These are phyloP conservation scores for Cinclus cinclus DNA, from an alignment of 2,113 vertebrate genomes.

Conservation along the genomic window DNA sequence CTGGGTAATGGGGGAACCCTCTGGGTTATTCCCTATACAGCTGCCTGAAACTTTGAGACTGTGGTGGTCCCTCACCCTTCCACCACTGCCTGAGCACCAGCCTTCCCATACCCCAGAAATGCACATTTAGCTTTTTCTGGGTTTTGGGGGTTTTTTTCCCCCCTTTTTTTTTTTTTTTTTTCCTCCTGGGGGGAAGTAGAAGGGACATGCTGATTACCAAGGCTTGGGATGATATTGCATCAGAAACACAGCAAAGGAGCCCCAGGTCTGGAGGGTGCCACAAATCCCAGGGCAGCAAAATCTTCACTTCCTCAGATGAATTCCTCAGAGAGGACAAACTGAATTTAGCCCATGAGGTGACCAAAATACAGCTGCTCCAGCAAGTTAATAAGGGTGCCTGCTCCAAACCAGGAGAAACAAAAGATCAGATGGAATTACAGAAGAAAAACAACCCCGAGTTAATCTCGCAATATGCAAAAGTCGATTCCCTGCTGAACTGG, in stretches of 20 bases:
- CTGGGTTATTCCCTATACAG: background rate
- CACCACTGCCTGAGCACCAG: background rate
- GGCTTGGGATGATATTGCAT: background rate
- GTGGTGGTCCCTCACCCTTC: background rate
- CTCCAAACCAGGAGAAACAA: background rate
- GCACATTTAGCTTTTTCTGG: background rate
- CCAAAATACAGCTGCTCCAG: background rate
- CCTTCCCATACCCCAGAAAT: background rate
- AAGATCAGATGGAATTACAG: constrained; percentile 42
- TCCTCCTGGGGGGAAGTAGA: background rate
- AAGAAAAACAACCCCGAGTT: background rate
- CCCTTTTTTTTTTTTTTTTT: no score
- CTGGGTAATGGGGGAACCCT: background rate
- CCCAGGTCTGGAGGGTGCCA: background rate
- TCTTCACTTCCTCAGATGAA: background rate
- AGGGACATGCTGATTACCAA: background rate
- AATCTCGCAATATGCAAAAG: constrained; percentile 60
- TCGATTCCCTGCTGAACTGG: constrained; percentile 26
- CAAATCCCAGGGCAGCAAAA: background rate
- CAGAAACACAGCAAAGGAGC: background rate
- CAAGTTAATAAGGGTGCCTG: background rate
- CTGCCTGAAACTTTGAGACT: background rate
- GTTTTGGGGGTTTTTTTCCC: no score
- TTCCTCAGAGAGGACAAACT: background rate
- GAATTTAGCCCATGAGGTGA: background rate